Percentiles rank a stretch among this genome's conserved stretches.
Conservation (phyloP, 2,113 vertebrate genomes). For the Lampris megalopsis region DNA sequence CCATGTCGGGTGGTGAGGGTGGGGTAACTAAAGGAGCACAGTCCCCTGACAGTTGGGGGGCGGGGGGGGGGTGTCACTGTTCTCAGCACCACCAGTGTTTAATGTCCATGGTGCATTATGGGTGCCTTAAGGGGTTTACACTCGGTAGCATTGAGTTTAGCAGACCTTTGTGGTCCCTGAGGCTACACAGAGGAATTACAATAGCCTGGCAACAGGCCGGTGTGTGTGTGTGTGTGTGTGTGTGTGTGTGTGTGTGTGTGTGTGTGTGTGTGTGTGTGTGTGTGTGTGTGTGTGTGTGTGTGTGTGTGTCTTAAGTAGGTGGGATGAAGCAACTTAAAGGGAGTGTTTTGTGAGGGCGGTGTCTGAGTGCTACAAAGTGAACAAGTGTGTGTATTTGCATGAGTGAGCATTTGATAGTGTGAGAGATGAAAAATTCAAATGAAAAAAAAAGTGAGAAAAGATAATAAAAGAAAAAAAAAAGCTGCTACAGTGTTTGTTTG, state of each 20-base stretch:
- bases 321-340: conserved; percentile 36
- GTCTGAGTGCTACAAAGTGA: conserved; percentile 66
- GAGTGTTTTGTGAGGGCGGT: conserved; percentile 67
- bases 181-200: conserved; percentile 79
- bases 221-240: conserved; percentile 7
- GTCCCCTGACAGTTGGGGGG: conserved; percentile 33
- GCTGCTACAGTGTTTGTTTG: conserved; percentile 78
- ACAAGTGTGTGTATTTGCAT: conserved; percentile 8
- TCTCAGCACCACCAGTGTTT: conserved; percentile 66
- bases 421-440: conserved; percentile 27
- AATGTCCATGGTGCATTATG: conserved; percentile 80
- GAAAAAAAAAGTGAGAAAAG: conserved; percentile 63
- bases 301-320: conserved; percentile 43
- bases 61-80: conserved; percentile 11
- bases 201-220: conserved; percentile 78
- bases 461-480: conserved; percentile 71
- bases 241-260: conserved; percentile 5
- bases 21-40: conserved; percentile 41
- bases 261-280: conserved; percentile 43
- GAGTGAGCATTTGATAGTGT: conserved; percentile 15
- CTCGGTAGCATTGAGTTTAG: conserved; percentile 68
- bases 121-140: conserved; percentile 88
- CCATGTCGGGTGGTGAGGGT: conserved; percentile 35
- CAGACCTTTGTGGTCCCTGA: conserved; percentile 70
- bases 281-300: conserved; percentile 16